Evolutionary conservation across 1,140 invertebrate species (phyloP), one percentile per base, ranked within the genome.

Genomic region (Pseudomyrmex pallidus): DNA sequence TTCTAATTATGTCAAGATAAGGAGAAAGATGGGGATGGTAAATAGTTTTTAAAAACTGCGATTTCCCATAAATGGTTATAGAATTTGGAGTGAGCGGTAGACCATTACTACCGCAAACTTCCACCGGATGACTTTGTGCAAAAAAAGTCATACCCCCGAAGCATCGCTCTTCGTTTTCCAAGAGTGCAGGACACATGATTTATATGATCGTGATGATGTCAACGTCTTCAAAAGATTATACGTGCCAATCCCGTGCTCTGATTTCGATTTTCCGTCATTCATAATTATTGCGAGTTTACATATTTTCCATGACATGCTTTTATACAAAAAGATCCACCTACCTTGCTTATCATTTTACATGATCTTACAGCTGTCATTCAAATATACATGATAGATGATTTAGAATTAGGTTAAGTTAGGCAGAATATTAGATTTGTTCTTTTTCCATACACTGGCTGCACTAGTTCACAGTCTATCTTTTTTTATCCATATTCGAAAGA

Each of bases 31-130:
- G 96, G 9, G 96, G 95, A 94, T 99, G 97, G 78, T 96, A 94
- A 62, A 99, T 94, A 0, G 96, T 96, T 91, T 98, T 97, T 2
- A 99, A 94, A 64, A 96, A 95, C 91, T 99, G 98, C 70, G 98
- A 97, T 90, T 96, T 95, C 17, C 99, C 99, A 73, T 98, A 95
- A 90, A 99, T 99, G 77, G 97, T 97, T 74, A 99, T 98, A 0
- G 98, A 99, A 94, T 99, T 99, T 20, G 98, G 98, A 2, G 98
- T 99, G 12, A 99, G 94, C 0, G 98, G 99, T 50, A 99, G 94
- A 15, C 99, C 98, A 95, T 99, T 99, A 76, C 97, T 98, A 9
- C 98, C 98, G 94, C 98, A 99, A 74, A 97, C 96, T 94, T 99
- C 98, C 82, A 97, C 97, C 56, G 98, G 97, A 94, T 99, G 98